Conservation (phyloP, 2,888 invertebrate genomes). For the Automeris io region DNA sequence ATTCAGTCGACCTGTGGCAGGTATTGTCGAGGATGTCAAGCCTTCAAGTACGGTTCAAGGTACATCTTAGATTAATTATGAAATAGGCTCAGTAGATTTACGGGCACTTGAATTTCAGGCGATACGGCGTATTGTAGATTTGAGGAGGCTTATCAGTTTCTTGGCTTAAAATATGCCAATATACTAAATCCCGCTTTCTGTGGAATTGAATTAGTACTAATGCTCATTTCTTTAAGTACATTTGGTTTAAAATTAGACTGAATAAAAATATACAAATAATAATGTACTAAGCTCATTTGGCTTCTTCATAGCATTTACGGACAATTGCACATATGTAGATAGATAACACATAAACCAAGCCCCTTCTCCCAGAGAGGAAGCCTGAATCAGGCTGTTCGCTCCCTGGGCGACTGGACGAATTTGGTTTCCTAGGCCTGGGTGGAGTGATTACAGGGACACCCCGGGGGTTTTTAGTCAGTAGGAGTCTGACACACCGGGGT, state of each 20-base stretch:
- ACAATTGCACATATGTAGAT: too few species aligned
- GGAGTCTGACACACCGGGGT: too few species aligned
- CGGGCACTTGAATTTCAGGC: background rate
- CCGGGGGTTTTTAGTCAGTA: too few species aligned
- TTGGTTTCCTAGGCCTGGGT: too few species aligned
- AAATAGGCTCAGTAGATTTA: background rate
- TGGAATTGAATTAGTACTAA: background rate
- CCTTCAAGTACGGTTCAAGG: background rate
- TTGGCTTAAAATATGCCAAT: background rate
- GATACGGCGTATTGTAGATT: background rate
- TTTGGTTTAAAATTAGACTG: background rate
- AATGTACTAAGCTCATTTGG: too few species aligned
- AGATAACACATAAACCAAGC: too few species aligned
- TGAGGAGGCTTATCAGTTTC: background rate
- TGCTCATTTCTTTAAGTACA: background rate
- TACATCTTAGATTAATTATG: conserved; percentile 2
- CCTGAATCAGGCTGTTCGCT: too few species aligned
- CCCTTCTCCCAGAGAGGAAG: too few species aligned
- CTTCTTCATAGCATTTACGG: background rate
- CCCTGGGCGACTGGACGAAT: too few species aligned
- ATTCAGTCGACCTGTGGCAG: background rate
- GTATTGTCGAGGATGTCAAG: conserved; percentile 1
- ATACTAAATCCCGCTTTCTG: conserved; percentile 1
- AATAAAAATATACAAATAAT: too few species aligned
- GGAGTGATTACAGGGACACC: too few species aligned